Conservation (phyloP, 2,888 invertebrate species). For the Xestia ashworthii region DNA sequence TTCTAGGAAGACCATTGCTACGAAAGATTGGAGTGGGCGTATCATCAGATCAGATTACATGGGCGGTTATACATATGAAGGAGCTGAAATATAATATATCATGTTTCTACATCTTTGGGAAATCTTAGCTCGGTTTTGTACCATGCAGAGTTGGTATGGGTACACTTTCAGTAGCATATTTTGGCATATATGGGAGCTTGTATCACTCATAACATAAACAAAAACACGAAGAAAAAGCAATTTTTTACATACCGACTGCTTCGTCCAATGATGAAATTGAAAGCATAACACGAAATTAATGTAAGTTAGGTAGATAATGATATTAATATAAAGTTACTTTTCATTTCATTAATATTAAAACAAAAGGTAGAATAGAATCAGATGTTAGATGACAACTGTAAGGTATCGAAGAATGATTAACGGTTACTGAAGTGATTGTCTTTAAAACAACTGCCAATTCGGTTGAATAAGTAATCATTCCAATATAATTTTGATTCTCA, state of each 20-base stretch:
- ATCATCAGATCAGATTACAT: constrained; percentile 43
- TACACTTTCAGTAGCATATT: constrained; percentile 58
- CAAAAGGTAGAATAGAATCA: constrained; percentile 12
- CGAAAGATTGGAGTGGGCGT: constrained; percentile 39
- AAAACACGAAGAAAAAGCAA: constrained; percentile 70
- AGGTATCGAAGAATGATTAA: constrained; percentile 23
- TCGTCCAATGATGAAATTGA: constrained; percentile 86
- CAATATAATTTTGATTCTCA: constrained; percentile 32
- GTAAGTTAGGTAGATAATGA: constrained; percentile 70
- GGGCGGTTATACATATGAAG: constrained; percentile 27
- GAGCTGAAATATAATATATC: constrained; percentile 25
- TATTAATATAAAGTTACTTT: constrained; percentile 42
- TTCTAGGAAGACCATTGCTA: constrained; percentile 40
- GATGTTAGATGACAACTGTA: constrained; percentile 5
- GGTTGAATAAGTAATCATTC: constrained; percentile 15
- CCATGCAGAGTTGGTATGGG: constrained; percentile 74
- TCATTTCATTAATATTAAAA: constrained; percentile 28
- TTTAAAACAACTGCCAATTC: constrained; percentile 44
- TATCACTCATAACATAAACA: constrained; percentile 73
- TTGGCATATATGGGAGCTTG: constrained; percentile 70
- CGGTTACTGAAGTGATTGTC: constrained; percentile 45
- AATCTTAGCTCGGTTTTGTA: constrained; percentile 56
- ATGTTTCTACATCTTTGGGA: constrained; percentile 48
- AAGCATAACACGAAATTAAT: constrained; percentile 84
- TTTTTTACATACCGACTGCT: constrained; percentile 88